Evolutionary conservation across 2,113 vertebrate species (phyloP), one percentile per base, ranked within the genome.

Genomic region (Phainopepla nitens): DNA sequence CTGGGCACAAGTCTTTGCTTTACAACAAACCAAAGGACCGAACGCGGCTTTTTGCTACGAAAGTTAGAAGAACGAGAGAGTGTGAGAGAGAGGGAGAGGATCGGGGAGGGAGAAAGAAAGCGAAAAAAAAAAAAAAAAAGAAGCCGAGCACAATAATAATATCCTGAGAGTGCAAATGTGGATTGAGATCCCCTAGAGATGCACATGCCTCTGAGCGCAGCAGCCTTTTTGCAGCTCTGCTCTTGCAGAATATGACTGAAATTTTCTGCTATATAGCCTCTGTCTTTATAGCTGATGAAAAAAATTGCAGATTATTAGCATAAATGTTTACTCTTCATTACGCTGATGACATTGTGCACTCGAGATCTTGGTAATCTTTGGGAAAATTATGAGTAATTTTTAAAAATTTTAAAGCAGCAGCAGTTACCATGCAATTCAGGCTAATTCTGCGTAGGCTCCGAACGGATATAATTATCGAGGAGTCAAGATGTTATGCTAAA

Each of bases 241-340:
- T 97, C 97, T 97, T 95, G 98, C 98, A 98, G 98, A 99, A 99
- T 99, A 99, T 99, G 98, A 99, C 98, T 99, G 99, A 98, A 99
- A 99, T 98, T 98, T 98, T 98, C 99, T 98, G 99, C 99, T 99
- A 99, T 99, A 99, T 99, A 99, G 98, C 99, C 98, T 98, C 98
- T 99, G 99, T 99, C 99, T 99, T 99, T 99, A 99, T 99, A 99
- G 99, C 99, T 99, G 99, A 99, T 99, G 98, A 98, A 98, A 99
- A 99, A 99, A 99, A 99, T 99, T 99, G 99, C 99, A 99, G 99
- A 99, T 99, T 99, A 99, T 99, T 99, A 99, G 99, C 99, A 99
- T 99, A 99, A 99, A 99, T 99, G 99, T 99, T 99, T 99, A 99
- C 99, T 99, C 99, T 99, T 99, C 99, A 99, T 99, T 99, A 99